Evolutionary conservation across 2,797 vertebrate species (phyloP), one percentile per base, ranked within the genome.

Genomic region (Chelonia mydas): DNA sequence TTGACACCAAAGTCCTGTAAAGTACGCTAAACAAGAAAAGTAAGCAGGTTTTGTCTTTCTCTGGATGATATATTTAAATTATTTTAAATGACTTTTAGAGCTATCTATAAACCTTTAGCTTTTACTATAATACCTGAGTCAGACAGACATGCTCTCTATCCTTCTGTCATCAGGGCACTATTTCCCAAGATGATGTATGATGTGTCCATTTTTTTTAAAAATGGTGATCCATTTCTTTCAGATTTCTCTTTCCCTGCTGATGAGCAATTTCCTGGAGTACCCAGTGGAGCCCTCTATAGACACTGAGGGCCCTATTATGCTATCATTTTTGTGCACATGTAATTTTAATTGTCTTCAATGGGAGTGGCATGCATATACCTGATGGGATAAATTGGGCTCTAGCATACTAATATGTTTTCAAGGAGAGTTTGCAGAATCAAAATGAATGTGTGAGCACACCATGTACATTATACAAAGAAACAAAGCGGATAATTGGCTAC

Each of bases 11-110:
- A 87, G 7, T 90, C 5, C 47, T 91, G 84, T 83, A 78, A 78
- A 89, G 84, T 88, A 91, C 91, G 4, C 87, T 91, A 95, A 93
- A 91, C n/a, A 37, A 68, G 92, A 77, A 91, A 31, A 31, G 85
- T 90, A 88, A 59, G 94, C 28, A 94, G 92, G 28, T 2, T 11
- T 33, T 45, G 49, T 84, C 74, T 92, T 92, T 78, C 92, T 45
- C 54, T 97, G 89, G 94, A 90, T 87, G 82, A 3, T 0, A 77
- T 78, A 61, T 92, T 92, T 93, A 88, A 93, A 85, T 33, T 45
- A 1, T 90, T 96, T 93, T 82, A 72, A 17, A 59, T 28, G 23
- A 6, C 55, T 92, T 94, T 57, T 87, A 94, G 54, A 74, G 17
- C 15, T 79, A 68, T 50, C 74, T 41, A 45, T 10, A 47, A 37